Evolutionary conservation across 2,113 vertebrate species (phyloP).

Genomic region (Silurus meridionalis): DNA sequence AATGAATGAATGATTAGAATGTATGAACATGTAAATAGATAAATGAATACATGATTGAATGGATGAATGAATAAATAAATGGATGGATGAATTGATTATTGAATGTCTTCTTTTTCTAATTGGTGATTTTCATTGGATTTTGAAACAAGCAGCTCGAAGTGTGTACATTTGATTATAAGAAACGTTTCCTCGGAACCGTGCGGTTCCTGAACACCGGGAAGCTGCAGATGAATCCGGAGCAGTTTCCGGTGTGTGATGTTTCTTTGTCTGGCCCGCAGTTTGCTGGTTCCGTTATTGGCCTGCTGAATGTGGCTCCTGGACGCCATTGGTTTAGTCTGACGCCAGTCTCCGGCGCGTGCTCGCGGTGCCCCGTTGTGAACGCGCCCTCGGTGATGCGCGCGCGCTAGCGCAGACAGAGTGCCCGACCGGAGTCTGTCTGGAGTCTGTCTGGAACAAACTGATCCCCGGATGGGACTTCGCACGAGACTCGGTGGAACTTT

Average conservation of each 20-base stretch:
- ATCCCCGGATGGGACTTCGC: conserved; percentile 51
- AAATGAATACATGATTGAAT: no score
- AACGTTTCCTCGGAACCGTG: not conserved
- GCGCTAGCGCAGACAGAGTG: conserved; percentile 54
- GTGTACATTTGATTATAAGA: no score
- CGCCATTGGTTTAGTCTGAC: conserved; percentile 49
- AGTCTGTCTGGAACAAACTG: conserved; percentile 77
- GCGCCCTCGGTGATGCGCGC: conserved; percentile 54
- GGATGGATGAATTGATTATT: no score
- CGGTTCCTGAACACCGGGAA: not conserved
- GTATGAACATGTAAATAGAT: no score
- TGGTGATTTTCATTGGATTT: no score
- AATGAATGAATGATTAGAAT: no score
- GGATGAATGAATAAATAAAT: no score
- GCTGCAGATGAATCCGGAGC: no score
- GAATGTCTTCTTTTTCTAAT: no score
- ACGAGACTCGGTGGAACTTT: conserved; percentile 54
- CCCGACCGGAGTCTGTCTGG: conserved; percentile 76
- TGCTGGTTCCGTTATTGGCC: conserved; percentile 53
- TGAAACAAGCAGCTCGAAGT: no score
- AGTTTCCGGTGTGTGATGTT: not conserved
- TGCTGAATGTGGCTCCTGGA: not conserved
- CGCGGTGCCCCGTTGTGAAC: conserved; percentile 66
- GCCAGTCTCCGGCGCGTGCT: conserved; percentile 57
- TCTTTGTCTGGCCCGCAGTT: conserved; percentile 3